Conservation (phyloP, 2,113 vertebrate genomes). For the Tringa solitaria region DNA sequence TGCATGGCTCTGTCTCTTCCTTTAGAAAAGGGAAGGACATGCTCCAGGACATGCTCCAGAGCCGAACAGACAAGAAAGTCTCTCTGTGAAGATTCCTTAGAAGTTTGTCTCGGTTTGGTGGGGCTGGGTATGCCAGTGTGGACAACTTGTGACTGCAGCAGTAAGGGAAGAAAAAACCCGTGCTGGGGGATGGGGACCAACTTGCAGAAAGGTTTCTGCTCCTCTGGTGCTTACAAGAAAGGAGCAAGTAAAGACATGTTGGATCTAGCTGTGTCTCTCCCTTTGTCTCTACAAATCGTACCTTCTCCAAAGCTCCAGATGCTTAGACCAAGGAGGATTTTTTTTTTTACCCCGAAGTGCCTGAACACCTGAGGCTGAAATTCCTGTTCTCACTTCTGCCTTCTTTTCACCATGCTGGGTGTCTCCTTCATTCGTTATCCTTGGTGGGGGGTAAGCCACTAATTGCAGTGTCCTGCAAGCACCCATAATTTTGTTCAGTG, state of each 20-base stretch:
- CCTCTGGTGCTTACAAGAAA: not conserved
- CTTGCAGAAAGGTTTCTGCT: not conserved
- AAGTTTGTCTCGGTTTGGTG: not conserved
- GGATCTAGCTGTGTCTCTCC: not conserved
- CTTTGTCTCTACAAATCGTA: not conserved
- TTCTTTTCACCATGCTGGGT: not conserved
- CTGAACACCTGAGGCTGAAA: not conserved
- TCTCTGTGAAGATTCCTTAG: fast-evolving
- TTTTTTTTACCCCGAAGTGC: not conserved
- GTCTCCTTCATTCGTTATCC: not conserved
- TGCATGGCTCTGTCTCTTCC: not conserved
- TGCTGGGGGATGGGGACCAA: not conserved
- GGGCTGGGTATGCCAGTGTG: not conserved
- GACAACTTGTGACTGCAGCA: not conserved
- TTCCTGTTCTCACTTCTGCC: not conserved
- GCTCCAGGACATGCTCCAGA: not conserved
- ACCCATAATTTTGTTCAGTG: not conserved
- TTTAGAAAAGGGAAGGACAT: not conserved
- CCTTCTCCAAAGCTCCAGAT: not conserved
- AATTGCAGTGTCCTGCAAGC: not conserved
- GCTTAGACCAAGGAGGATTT: not conserved
- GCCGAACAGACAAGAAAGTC: not conserved
- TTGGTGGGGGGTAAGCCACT: not conserved
- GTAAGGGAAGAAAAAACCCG: not conserved
- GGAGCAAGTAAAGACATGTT: not conserved